Conservation (phyloP, 1,140 invertebrate genomes). For the Ctenoplectra terminalis region DNA sequence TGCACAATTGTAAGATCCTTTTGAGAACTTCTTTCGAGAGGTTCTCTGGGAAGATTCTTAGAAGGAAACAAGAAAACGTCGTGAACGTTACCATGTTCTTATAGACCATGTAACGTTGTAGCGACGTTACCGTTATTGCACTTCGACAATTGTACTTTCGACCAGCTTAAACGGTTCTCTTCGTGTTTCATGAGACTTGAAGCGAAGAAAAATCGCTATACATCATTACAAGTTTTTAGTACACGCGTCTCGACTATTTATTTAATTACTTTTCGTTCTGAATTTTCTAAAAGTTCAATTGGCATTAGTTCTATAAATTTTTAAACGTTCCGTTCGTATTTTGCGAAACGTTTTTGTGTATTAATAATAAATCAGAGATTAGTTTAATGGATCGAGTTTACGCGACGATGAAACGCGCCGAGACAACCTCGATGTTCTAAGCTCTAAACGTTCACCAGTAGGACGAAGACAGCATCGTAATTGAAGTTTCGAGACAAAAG, state of each 20-base stretch:
- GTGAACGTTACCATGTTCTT: neutral
- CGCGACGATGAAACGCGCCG: neutral
- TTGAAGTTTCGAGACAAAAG: neutral
- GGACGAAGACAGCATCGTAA: neutral
- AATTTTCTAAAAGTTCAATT: too few relatives aligned
- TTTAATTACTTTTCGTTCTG: too few relatives aligned
- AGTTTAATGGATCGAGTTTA: neutral
- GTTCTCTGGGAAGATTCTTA: neutral
- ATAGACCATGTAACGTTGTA: neutral
- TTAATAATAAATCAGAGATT: too few relatives aligned
- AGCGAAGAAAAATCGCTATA: too few relatives aligned
- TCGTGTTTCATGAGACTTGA: neutral
- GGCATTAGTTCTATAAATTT: too few relatives aligned
- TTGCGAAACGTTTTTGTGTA: too few relatives aligned
- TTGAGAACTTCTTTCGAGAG: neutral
- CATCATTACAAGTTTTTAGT: neutral
- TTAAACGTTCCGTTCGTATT: too few relatives aligned
- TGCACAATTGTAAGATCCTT: neutral
- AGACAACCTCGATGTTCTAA: neutral
- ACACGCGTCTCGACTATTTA: neutral
- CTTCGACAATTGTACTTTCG: neutral
- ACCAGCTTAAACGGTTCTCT: neutral
- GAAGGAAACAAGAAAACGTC: neutral
- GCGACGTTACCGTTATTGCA: neutral
- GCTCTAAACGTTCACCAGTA: neutral